phyloP scores from a whole-genome alignment of 2,113 vertebrate genomes.

The Labeo catla region DNA sequence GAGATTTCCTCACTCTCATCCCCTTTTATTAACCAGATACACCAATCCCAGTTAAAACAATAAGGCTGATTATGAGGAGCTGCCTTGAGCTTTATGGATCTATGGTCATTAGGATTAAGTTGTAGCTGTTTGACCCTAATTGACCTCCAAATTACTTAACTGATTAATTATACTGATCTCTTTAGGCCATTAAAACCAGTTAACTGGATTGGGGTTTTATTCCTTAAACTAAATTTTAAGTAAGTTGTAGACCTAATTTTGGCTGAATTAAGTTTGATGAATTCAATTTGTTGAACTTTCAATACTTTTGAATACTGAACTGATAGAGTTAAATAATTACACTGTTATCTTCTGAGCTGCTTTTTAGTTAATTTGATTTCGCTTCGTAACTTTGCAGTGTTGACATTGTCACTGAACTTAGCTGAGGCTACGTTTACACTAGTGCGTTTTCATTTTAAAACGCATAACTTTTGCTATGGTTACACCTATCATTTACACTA shows the following conservation, averaged over 20 bases:
- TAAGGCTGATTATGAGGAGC: not conserved
- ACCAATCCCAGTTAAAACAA: constrained; percentile 32
- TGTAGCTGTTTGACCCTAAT: not conserved
- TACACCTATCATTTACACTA: too few relatives aligned
- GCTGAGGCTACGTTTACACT: too few relatives aligned
- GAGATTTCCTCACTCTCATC: constrained; percentile 47
- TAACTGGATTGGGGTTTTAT: not conserved
- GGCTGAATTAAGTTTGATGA: not conserved
- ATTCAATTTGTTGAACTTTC: not conserved
- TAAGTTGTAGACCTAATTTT: not conserved
- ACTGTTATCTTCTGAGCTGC: not conserved
- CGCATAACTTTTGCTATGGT: too few relatives aligned
- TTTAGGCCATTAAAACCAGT: not conserved
- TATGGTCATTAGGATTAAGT: constrained; percentile 12
- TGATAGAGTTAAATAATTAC: not conserved
- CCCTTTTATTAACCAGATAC: constrained; percentile 57
- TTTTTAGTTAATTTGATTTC: not conserved
- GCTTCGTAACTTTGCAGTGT: not conserved
- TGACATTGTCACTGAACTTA: too few relatives aligned
- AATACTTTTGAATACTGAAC: not conserved
- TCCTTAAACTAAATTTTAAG: not conserved
- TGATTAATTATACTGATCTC: not conserved
- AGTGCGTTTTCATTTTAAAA: too few relatives aligned
- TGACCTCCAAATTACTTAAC: constrained; percentile 1
- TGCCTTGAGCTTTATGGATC: not conserved